phyloP scores from a whole-genome alignment of 1,140 invertebrate species.

The Trichomalopsis sarcophagae region DNA sequence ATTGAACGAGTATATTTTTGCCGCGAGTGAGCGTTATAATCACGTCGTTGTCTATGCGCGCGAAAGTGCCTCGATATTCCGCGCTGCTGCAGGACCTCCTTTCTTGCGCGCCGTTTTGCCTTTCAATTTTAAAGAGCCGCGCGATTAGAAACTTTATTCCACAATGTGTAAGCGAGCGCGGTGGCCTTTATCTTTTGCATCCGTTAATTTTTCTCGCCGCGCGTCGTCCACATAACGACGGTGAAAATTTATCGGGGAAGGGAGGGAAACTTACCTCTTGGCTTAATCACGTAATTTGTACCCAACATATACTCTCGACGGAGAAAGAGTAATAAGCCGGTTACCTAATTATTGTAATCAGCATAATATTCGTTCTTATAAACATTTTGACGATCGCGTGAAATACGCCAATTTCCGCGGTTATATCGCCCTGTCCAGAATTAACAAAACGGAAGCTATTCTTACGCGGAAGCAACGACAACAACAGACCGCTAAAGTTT shows the following conservation, averaged over 20 bases:
- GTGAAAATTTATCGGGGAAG: not conserved
- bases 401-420: too few relatives aligned
- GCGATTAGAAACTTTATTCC: constrained; percentile 40
- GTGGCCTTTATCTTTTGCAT: not conserved
- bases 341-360: too few relatives aligned
- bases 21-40: not conserved
- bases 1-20: constrained; percentile 15
- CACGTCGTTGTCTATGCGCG: not conserved
- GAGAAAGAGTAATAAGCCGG: too few relatives aligned
- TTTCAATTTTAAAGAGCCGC: constrained; percentile 1
- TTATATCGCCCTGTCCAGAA: too few relatives aligned
- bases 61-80: not conserved
- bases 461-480: not conserved
- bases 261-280: too few relatives aligned
- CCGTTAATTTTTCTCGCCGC: not conserved
- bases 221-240: not conserved
- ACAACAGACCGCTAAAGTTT: not conserved
- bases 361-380: too few relatives aligned
- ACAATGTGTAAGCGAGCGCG: not conserved
- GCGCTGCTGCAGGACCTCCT: not conserved
- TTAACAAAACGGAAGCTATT: too few relatives aligned
- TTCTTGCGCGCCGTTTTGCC: not conserved
- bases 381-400: not conserved
- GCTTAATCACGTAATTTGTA: too few relatives aligned
- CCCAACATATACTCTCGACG: too few relatives aligned